Evolutionary conservation across 2,888 invertebrate species (phyloP).

Genomic region (Patella caerulea): DNA sequence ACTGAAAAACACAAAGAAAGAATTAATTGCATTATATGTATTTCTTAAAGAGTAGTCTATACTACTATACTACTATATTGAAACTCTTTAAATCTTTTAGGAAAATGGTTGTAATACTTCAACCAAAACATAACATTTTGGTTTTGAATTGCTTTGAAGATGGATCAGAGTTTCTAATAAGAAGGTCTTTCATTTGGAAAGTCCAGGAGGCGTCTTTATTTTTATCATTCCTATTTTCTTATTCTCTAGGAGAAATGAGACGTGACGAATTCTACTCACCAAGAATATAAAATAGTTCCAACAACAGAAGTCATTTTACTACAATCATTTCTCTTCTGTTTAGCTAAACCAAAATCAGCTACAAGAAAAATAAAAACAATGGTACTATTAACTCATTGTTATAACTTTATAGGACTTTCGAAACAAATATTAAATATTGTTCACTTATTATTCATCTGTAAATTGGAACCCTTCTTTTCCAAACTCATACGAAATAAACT

Average conservation of each 20-base stretch:
- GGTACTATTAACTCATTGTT: not conserved
- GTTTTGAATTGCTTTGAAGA: no score
- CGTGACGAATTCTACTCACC: conserved; percentile 53
- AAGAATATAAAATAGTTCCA: conserved; percentile 73
- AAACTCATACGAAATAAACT: no score
- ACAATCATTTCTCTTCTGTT: conserved; percentile 71
- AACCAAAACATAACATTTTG: no score
- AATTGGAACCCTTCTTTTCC: no score
- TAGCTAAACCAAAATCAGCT: conserved; percentile 74
- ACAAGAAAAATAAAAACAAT: conserved; percentile 34
- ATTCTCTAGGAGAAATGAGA: no score
- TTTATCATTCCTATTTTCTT: no score
- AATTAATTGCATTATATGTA: not conserved
- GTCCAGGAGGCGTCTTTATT: no score
- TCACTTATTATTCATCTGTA: no score
- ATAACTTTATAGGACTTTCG: no score
- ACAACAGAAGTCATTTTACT: conserved; percentile 73
- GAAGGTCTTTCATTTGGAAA: no score
- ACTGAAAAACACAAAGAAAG: conserved; percentile 50
- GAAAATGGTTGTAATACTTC: not conserved
- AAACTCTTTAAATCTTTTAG: not conserved
- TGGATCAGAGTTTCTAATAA: no score
- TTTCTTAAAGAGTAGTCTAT: not conserved
- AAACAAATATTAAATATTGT: no score
- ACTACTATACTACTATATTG: not conserved